A percentile compares a stretch with the other conserved stretches of the same genome.
phyloP scores from a whole-genome alignment of 37 sponge, comb jelly and placozoan species.

The Theonella swinhoei region DNA sequence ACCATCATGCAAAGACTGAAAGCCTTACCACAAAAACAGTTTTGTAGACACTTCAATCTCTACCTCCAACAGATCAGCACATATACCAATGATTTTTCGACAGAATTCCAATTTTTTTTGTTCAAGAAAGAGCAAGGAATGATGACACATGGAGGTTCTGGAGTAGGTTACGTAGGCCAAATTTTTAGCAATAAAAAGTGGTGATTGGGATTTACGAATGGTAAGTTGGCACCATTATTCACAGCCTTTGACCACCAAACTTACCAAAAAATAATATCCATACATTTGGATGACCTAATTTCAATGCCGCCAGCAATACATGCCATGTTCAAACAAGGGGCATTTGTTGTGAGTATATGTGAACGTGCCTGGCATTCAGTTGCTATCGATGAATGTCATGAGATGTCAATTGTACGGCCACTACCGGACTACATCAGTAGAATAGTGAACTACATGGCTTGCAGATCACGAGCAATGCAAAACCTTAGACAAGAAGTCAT shows the following conservation, averaged over 20 bases:
- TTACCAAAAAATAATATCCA: slow-evolving; percentile 25
- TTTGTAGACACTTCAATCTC: too few species aligned
- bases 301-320: not conserved
- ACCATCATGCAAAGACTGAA: too few species aligned
- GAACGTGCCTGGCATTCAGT: slow-evolving; percentile 19
- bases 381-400: slow-evolving; percentile 13
- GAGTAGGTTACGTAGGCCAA: slow-evolving; percentile 8
- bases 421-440: slow-evolving; percentile 14
- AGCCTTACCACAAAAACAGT: too few species aligned
- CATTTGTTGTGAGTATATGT: slow-evolving; percentile 12
- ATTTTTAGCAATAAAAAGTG: slow-evolving; percentile 22
- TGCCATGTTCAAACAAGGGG: slow-evolving; percentile 4
- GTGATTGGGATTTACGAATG: slow-evolving; percentile 18
- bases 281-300: slow-evolving; percentile 18
- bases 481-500: too few species aligned
- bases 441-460: slow-evolving; percentile 2
- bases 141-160: slow-evolving; percentile 49
- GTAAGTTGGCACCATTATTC: slow-evolving; percentile 41
- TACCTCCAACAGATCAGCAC: too few species aligned
- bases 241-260: slow-evolving; percentile 22
- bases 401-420: slow-evolving; percentile 8
- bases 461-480: not conserved
- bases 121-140: not conserved
- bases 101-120: too few species aligned
- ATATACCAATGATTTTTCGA: too few species aligned